phyloP scores from a whole-genome alignment of 2,113 vertebrate species.

The Elachura formosa region DNA sequence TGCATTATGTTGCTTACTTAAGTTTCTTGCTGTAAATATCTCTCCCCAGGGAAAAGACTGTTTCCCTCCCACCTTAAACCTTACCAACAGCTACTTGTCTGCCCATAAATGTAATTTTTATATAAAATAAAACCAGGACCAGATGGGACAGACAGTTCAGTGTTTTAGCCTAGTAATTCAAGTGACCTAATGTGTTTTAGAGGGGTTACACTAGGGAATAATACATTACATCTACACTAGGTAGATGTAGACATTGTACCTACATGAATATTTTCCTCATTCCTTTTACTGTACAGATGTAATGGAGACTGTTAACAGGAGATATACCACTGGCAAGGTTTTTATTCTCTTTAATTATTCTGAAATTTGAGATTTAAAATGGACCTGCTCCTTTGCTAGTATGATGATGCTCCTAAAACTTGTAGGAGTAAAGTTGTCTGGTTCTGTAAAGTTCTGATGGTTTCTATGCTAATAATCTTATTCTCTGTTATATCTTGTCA shows the following conservation, averaged over 20 bases:
- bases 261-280: not conserved
- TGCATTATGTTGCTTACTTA: not conserved
- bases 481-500: not conserved
- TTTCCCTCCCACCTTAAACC: fast-evolving
- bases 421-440: not conserved
- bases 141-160: not conserved
- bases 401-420: not conserved
- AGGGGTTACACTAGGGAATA: not conserved
- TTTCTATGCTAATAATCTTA: not conserved
- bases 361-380: not conserved
- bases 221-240: no score
- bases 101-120: not conserved
- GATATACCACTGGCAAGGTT: not conserved
- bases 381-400: not conserved
- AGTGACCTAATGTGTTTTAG: not conserved
- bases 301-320: not conserved
- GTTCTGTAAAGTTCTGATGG: not conserved
- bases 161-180: not conserved
- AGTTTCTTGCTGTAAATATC: not conserved
- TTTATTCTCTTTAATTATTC: not conserved
- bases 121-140: not conserved
- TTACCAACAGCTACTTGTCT: not conserved
- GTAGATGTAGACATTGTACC: no score
- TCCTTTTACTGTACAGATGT: not conserved
- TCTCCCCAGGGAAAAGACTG: not conserved